Evolutionary conservation across 2,888 invertebrate species (phyloP), one percentile per base, ranked within the genome.

Genomic region (Rhagium mordax): DNA sequence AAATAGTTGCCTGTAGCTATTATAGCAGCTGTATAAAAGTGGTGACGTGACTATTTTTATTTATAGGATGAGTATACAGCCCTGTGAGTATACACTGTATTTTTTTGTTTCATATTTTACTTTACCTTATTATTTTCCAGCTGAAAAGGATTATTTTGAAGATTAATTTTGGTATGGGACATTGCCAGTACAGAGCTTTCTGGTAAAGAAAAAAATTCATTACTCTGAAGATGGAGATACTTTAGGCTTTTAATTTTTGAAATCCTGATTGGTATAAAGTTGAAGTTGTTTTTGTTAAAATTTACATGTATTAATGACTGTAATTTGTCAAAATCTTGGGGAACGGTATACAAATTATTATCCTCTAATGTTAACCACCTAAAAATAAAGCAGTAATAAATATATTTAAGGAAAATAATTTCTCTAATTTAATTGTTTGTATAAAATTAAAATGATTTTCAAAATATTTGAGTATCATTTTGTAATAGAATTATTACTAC

Each of bases 331-430:
- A 93, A 89, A 6, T 88, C 86, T 7, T 83, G 75, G 0, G 93
- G 93, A 27, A 93, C 71, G 0, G 84, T 84, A 15, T 88, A 88
- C 57, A 93, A 87, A 65, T 88, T 85, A 82, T 93, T 93, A 72
- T 90, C 89, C 81, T 93, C 93, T 59, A 92, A 84, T 0, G 93
- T 93, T 15, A 93, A 81, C 93, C 93, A 93, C 83, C 92, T 91
- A 82, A 48, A 86, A 86, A 71, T 72, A 70, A 71, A 51, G 70
- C n/a, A 64, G 51, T 47, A 41, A 48, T 48, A 48, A 27, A 33
- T 33, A 13, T 29, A 29, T 29, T 29, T 29, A 33, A 3, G 13
- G 8, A 33, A 10, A 33, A 33, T 41, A 0, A 41, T n/a, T n/a
- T 41, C 3, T 41, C n/a, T 1, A 41, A 41, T n/a, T 41, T 4